A percentile compares a stretch with the other conserved stretches of the same genome.
Conservation (phyloP, 2,797 vertebrate species). For the Heliangelus exortis region DNA sequence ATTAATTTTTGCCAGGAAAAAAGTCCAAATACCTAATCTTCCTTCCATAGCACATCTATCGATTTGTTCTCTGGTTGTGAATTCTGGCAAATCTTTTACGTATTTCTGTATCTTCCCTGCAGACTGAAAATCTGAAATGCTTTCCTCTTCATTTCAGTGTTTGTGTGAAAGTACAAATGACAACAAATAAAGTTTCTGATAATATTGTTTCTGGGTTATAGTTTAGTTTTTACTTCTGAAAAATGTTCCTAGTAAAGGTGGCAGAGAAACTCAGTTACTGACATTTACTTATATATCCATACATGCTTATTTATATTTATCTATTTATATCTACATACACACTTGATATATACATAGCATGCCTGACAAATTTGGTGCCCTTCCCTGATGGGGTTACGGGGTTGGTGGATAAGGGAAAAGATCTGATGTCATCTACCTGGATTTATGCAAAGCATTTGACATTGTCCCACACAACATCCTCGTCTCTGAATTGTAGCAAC, state of each 20-base stretch:
- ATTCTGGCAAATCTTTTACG: neutral
- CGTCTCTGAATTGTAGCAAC: too few species aligned
- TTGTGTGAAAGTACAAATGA: neutral
- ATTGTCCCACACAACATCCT: too few species aligned
- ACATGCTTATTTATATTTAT: neutral
- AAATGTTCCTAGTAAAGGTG: neutral
- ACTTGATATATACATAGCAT: too few species aligned
- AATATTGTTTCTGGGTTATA: neutral
- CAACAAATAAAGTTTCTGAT: conserved; percentile 19
- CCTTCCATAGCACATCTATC: neutral
- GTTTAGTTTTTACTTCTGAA: neutral
- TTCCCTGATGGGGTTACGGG: too few species aligned
- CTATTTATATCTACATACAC: too few species aligned
- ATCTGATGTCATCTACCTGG: too few species aligned
- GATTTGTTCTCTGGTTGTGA: neutral
- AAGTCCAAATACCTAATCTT: neutral
- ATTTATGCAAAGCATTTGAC: too few species aligned
- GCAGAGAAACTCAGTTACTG: neutral
- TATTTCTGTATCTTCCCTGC: neutral
- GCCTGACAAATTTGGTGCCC: too few species aligned
- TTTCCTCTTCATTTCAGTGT: neutral
- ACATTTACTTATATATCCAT: neutral
- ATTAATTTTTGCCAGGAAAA: neutral
- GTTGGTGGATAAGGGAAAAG: too few species aligned
- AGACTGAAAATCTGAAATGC: neutral